Conservation (phyloP, 2,797 vertebrate genomes). For the Echiichthys vipera region DNA sequence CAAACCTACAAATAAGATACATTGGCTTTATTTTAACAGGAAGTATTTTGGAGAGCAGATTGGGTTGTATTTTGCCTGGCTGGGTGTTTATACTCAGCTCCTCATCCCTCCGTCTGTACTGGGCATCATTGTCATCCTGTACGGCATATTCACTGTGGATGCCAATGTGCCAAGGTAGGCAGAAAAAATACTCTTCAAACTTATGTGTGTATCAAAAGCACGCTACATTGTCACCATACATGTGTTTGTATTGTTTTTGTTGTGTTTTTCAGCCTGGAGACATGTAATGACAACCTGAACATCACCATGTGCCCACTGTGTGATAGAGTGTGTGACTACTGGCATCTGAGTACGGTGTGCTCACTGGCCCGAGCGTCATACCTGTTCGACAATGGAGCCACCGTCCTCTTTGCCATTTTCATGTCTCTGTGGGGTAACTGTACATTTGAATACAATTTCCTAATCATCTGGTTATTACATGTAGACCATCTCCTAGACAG, state of each 20-base stretch:
- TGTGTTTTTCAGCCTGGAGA: slow-evolving; percentile 88
- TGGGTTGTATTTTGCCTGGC: slow-evolving; percentile 98
- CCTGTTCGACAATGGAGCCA: slow-evolving; percentile 97
- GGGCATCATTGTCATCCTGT: slow-evolving; percentile 96
- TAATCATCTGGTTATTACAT: background rate
- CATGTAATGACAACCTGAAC: slow-evolving; percentile 90
- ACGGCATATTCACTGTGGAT: slow-evolving; percentile 94
- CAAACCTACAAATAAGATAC: background rate
- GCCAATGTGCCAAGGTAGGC: slow-evolving; percentile 94
- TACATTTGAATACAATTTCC: background rate
- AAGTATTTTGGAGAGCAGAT: slow-evolving; percentile 99
- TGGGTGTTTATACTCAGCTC: slow-evolving; percentile 96
- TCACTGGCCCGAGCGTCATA: slow-evolving; percentile 91
- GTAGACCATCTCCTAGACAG: background rate
- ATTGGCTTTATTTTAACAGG: slow-evolving; percentile 75
- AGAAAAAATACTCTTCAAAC: slow-evolving; percentile 1
- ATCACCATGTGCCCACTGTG: slow-evolving; percentile 99
- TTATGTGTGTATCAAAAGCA: background rate
- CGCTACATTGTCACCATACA: background rate
- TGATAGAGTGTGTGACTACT: slow-evolving; percentile 95
- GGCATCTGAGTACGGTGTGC: slow-evolving; percentile 94
- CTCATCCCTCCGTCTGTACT: slow-evolving; percentile 96
- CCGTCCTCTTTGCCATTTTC: slow-evolving; percentile 96
- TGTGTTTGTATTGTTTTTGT: background rate
- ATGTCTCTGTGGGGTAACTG: slow-evolving; percentile 97